A percentile compares a stretch with the other conserved stretches of the same genome.
These are phyloP conservation scores for Ridgeia piscesae DNA, from an alignment of 1,140 invertebrate species.

Conservation along the genomic window DNA sequence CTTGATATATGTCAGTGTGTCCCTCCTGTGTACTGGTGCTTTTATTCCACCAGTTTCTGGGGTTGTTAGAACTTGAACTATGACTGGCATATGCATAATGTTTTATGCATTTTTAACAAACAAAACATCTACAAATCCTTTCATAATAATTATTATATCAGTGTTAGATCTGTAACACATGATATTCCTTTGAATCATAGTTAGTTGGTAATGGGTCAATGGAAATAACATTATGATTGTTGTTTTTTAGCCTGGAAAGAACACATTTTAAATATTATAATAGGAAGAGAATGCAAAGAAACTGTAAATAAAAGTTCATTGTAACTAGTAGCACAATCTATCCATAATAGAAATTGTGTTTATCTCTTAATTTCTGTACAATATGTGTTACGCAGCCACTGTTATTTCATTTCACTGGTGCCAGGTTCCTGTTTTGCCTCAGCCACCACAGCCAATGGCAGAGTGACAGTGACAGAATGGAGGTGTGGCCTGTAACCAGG, in stretches of 20 bases:
- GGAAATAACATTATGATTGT: too few species aligned
- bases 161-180: too few species aligned
- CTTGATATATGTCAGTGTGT: neutral
- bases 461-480: neutral
- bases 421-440: neutral
- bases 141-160: too few species aligned
- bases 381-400: neutral
- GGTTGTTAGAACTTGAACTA: neutral
- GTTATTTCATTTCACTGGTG: neutral
- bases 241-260: too few species aligned
- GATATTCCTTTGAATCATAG: too few species aligned
- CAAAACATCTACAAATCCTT: too few species aligned
- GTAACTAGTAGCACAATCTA: neutral
- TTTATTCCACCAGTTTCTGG: neutral
- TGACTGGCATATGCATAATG: neutral
- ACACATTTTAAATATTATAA: too few species aligned
- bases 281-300: too few species aligned
- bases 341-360: neutral
- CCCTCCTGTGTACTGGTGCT: neutral
- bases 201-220: too few species aligned
- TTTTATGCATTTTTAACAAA: too few species aligned
- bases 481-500: neutral
- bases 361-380: neutral
- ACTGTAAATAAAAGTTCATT: too few species aligned
- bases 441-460: neutral